phyloP scores from a whole-genome alignment of 2,888 invertebrate species.

The Crossocerus cetratus region DNA sequence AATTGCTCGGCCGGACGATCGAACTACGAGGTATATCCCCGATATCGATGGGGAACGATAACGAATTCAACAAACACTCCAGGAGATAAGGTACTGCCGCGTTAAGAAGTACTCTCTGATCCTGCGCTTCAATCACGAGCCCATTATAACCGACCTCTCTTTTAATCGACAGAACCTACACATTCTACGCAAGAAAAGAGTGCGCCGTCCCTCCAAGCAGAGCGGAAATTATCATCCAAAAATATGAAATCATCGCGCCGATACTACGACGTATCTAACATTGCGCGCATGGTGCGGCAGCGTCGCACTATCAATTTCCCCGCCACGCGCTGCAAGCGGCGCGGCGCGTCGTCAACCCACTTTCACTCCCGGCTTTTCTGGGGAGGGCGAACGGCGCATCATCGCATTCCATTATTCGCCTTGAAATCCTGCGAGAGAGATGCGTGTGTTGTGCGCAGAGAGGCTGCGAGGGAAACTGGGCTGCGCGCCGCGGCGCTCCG shows the following conservation, averaged over 20 bases:
- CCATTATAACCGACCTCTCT: too few relatives aligned
- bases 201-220: too few relatives aligned
- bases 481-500: too few relatives aligned
- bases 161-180: too few relatives aligned
- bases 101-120: slow-evolving; percentile 55
- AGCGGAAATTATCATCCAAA: not conserved
- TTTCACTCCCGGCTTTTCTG: slow-evolving; percentile 46
- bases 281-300: too few relatives aligned
- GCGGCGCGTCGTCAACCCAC: slow-evolving; percentile 35
- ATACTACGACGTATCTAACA: too few relatives aligned
- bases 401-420: slow-evolving; percentile 33
- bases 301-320: slow-evolving; percentile 39
- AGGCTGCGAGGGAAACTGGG: too few relatives aligned
- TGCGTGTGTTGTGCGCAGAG: too few relatives aligned
- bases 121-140: slow-evolving; percentile 24
- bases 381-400: slow-evolving; percentile 4
- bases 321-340: not conserved
- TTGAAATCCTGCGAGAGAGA: slow-evolving; percentile 25
- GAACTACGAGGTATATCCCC: slow-evolving; percentile 37
- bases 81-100: slow-evolving; percentile 55
- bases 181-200: too few relatives aligned
- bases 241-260: not conserved
- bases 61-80: slow-evolving; percentile 63
- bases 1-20: slow-evolving; percentile 22
- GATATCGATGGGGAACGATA: slow-evolving; percentile 60